Base-by-base conservation (phyloP, 2,888 invertebrate genomes). In the Chrysotoxum bicinctum region DNA sequence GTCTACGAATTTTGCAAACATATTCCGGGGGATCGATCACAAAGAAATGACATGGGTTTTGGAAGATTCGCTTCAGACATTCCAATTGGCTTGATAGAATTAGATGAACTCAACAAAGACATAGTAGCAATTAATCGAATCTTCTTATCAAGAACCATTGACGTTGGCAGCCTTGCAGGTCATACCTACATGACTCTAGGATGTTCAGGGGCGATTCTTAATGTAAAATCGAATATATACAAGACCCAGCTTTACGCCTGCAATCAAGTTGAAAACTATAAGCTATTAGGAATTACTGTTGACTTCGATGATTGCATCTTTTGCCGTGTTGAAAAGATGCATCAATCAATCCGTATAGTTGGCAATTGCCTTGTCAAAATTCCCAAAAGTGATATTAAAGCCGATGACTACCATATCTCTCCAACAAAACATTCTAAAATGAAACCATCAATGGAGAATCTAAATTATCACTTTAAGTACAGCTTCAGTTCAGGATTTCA, bases 151-250 rank as follows among this genome's bases (percentile, higher is more conserved):
- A 93, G 97, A 88, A 95, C 95, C 6, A 94, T 95, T 81, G 96
- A 94, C 85, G 95, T 98, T 82, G 96, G n/a, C 9, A 16, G 3
- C 3, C 2, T 43, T 43, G 0, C 1, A 9, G 8, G 9, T 3
- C 16, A 9, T 16, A 1, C 97, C 81, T 97, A 97, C 0, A 91
- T 97, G 12, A 95, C 95, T 89, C 93, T 93, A 88, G 96, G 96
- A 5, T 96, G 88, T 90, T 94, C 94, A 87, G 96, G 96, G 19
- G 95, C 96, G 0, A 96, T 97, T 94, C 90, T 98, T 69, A 93
- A 98, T 79, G 98, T 66, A 94, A 97, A 97, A 91, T 98, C 97
- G 97, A 98, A 98, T 90, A 89, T 98, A 32, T 93, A 98, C 37
- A 96, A 97, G 90, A 91, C 94, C 9, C 94, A 95, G 88, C 98